Conservation (phyloP, 2,113 vertebrate genomes). For the Fulmarus glacialis region DNA sequence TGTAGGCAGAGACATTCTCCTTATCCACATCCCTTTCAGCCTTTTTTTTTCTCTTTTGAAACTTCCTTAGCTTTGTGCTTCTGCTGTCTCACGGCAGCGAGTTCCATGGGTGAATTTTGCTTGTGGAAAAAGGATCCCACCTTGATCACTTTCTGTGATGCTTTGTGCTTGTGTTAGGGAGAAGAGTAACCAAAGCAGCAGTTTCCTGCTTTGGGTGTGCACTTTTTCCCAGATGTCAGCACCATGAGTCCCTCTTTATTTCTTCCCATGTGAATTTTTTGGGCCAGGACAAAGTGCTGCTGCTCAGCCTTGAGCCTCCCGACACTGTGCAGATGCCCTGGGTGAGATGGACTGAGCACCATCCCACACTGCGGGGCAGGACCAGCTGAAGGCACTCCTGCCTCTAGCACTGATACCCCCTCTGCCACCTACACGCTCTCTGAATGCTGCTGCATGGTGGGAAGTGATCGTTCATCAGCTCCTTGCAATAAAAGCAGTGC, state of each 20-base stretch:
- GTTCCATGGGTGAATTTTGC: background rate
- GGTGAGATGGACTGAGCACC: background rate
- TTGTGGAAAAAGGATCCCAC: background rate
- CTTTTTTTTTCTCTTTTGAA: background rate
- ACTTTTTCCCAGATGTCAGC: background rate
- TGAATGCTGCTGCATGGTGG: background rate
- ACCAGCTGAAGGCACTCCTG: background rate
- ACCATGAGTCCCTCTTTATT: background rate
- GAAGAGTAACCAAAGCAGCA: background rate
- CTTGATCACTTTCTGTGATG: background rate
- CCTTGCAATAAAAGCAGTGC: background rate
- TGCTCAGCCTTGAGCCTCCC: background rate
- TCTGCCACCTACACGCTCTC: accelerated
- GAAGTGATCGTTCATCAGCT: background rate
- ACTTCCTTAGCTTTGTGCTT: background rate
- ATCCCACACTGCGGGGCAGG: accelerated
- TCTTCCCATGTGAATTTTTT: background rate
- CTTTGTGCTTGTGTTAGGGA: background rate
- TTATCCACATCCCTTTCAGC: background rate
- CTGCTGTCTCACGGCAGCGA: background rate
- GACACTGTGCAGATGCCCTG: background rate
- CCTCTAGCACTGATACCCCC: background rate
- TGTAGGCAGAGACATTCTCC: background rate
- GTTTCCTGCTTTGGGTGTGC: background rate
- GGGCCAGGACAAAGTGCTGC: background rate